Conservation (phyloP, 2,888 invertebrate genomes). For the Troides oblongomaculatus region DNA sequence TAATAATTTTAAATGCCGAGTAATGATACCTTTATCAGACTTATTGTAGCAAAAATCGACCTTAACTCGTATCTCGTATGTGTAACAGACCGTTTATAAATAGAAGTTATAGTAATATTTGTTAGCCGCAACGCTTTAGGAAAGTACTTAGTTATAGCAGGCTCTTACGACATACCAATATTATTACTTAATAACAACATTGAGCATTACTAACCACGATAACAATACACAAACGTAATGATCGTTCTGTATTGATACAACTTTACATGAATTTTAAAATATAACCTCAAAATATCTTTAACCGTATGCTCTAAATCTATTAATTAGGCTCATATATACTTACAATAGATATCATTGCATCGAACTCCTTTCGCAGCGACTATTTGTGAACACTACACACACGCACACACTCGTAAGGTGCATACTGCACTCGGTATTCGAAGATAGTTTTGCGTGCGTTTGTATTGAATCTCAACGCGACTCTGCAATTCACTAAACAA, state of each 20-base stretch:
- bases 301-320: conserved; percentile 38
- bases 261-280: conserved; percentile 40
- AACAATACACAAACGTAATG: conserved; percentile 22
- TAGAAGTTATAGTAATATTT: neutral
- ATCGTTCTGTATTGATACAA: conserved; percentile 21
- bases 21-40: conserved; percentile 21
- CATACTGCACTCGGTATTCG: conserved; percentile 65
- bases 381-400: conserved; percentile 75
- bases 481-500: conserved; percentile 57
- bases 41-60: conserved; percentile 18
- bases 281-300: conserved; percentile 71
- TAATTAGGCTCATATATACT: conserved; percentile 50
- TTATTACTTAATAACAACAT: conserved; percentile 18
- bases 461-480: conserved; percentile 52
- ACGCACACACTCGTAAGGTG: conserved; percentile 58
- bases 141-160: neutral
- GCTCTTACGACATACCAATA: conserved; percentile 9
- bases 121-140: neutral
- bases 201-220: conserved; percentile 20
- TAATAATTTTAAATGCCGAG: conserved; percentile 24
- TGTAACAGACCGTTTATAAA: neutral
- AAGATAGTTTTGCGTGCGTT: conserved; percentile 57
- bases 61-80: conserved; percentile 2
- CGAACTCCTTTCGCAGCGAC: conserved; percentile 66
- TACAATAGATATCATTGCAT: conserved; percentile 69